Evolutionary conservation across 2,113 vertebrate species (phyloP), one percentile per base, ranked within the genome.

Genomic region (Hemiprocne comata): DNA sequence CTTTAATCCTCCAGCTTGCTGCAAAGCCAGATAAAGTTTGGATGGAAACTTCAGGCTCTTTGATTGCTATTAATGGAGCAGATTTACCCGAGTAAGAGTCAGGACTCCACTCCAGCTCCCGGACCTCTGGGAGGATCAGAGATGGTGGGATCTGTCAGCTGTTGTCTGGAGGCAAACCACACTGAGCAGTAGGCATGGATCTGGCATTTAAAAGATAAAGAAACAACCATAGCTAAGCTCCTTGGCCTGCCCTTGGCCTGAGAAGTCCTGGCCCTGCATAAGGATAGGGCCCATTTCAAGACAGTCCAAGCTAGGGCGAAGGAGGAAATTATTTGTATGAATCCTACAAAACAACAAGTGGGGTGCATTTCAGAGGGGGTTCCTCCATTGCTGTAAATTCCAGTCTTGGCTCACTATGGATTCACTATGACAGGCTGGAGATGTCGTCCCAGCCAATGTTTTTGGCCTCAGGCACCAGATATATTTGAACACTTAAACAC

Each of bases 11-110:
- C 74, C 76, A 71, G 89, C 91, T 95, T 61, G 57, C 40, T 77
- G 94, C 94, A 97, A 97, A 97, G 95, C 96, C 96, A 93, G 94
- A 95, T 93, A 89, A 96, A 94, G 91, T 96, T 95, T 24, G 0
- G 67, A 94, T 96, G 92, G 96, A 97, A 96, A 96, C 85, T 97
- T 96, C 83, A 94, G 80, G 94, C 85, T 93, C 88, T 96, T 95
- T 93, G 90, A 91, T 87, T 92, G 95, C 86, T 97, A 97, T 97
- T 97, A 95, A 96, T 96, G 93, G 96, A 95, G 85, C 73, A 95
- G 93, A 94, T 97, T 93, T 94, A 73, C 89, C 91, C 77, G 87
- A 57, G 64, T 4, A 89, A 55, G 80, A 95, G 87, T 86, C 81
- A 94, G 91, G 73, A 78, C 10, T 64, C n/a, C 29, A 10, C 25